Evolutionary conservation across 2,113 vertebrate species (phyloP), one percentile per base, ranked within the genome.

Genomic region (Megatriorchis doriae): DNA sequence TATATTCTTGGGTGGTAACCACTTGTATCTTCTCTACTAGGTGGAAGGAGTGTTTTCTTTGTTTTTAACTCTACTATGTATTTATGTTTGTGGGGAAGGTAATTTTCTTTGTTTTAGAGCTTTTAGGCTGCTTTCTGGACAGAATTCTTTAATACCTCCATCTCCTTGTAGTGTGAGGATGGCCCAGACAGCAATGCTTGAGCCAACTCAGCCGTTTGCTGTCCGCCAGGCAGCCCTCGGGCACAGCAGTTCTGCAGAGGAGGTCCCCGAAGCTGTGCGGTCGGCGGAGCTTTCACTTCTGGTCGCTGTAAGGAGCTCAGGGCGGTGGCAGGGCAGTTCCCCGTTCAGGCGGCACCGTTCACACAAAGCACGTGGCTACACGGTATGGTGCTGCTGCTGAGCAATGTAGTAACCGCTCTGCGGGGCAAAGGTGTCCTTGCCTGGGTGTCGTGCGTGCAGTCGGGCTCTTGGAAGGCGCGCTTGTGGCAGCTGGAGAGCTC

Each of bases 201-300:
- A 48, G 42, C 0, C 1, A 61, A 3, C 4, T 6, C 7, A 0
- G 9, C 3, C 0, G 0, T 25, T 2, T 7, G 16, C 18, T 43
- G 32, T 25, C 32, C 1, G 14, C 7, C 13, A 20, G 78, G 52
- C 9, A 36, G n/a, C 75, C 53, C 78, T 61, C 4, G 9, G 23
- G 3, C 42, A 43, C 47, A 42, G 77, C 58, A 7, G 12, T 7
- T 38, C 9, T 6, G 72, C 3, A 8, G 26, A 29, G 38, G 38
- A 48, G 47, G 10, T 21, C 16, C 48, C 14, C 2, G 19, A 12
- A 66, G 58, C 62, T 17, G 2, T 13, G 1, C 9, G 19, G 29
- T 25, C 16, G 5, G 8, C 2, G 4, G 36, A n/a, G 40, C 6
- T 31, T 18, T 16, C 8, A 2, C 8, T 38, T 11, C 25, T 63